A percentile compares a stretch with the other conserved stretches of the same genome.
Evolutionary conservation across 1,140 invertebrate species (phyloP).

Genomic region (Drosophila kepulauana): DNA sequence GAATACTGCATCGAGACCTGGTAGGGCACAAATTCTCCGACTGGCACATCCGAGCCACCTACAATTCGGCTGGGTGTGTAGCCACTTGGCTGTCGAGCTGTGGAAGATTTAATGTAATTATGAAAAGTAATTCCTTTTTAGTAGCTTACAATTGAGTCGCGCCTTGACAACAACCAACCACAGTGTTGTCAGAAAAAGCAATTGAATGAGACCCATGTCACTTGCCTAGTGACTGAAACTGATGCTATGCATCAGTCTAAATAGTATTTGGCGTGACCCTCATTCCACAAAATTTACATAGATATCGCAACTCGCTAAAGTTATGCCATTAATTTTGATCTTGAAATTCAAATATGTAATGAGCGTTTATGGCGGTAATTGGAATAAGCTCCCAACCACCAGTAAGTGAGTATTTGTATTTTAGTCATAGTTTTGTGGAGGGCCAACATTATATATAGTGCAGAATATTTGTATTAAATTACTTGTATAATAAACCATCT

Average conservation of each 20-base stretch:
- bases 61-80: slow-evolving; percentile 62
- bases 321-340: slow-evolving; percentile 80
- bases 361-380: slow-evolving; percentile 61
- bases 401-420: slow-evolving; percentile 5
- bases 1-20: slow-evolving; percentile 78
- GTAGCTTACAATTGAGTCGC: slow-evolving; percentile 59
- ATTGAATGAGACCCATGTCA: slow-evolving; percentile 44
- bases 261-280: slow-evolving; percentile 35
- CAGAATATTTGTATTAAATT: background rate
- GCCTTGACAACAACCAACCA: background rate
- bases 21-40: slow-evolving; percentile 66
- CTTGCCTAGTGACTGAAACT: slow-evolving; percentile 32
- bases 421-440: slow-evolving; percentile 15
- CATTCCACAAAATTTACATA: slow-evolving; percentile 65
- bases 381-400: slow-evolving; percentile 35
- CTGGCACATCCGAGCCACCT: slow-evolving; percentile 68
- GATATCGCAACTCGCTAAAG: slow-evolving; percentile 49
- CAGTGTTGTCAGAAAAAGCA: slow-evolving; percentile 41
- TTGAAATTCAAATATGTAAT: slow-evolving; percentile 70
- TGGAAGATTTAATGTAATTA: background rate
- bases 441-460: background rate
- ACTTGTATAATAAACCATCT: no score
- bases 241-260: slow-evolving; percentile 11
- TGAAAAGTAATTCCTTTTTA: background rate
- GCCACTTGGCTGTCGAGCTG: slow-evolving; percentile 57